Evolutionary conservation across 2,888 invertebrate genomes (phyloP), one percentile per base, ranked within the genome.

Genomic region (Penaeus monodon): DNA sequence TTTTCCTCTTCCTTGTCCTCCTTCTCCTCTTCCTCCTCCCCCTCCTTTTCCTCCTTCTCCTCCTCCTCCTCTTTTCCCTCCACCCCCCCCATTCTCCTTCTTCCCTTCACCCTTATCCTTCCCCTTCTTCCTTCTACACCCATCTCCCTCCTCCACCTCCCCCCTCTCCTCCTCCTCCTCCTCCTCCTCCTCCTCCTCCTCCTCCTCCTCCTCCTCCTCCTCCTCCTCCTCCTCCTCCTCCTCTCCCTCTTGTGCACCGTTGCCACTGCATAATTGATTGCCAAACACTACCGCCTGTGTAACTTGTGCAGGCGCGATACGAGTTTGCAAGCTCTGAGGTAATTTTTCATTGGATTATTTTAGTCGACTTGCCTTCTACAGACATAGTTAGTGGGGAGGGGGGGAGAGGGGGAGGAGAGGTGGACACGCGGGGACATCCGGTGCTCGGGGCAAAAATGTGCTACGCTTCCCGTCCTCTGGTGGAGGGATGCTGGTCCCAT

Each of bases 201-300:
- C 68, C 29, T 29, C 68, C 29, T 29, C n/a, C 29, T 29, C 68
- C 29, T 29, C n/a, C 29, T 29, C 68, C 20, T 29, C 29, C 29
- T 49, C 14, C 49, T 14, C 49, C 49, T 49, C 49, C 49, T 49
- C 49, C 49, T 49, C 49, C 49, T 49, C 49, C 49, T 49, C 49
- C 49, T 14, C 10, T 14, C 49, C 49, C 49, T 10, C 49, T 49
- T 49, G 49, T 49, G 49, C 24, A 27, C 78, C 78, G 73, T 81
- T 81, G 81, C 81, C 57, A 81, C 81, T 81, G 81, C 81, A 81
- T 81, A 81, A 81, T 81, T 81, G 81, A 81, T 81, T 81, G 81
- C 73, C 81, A 81, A 81, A 81, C 81, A 81, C 27, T 14, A 33
- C 22, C 24, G 68, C 17, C 29, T 81, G 73, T 81, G 81, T 81